These are phyloP conservation scores for Sylvietta virens DNA, from an alignment of 2,113 vertebrate species.

Conservation along the genomic window DNA sequence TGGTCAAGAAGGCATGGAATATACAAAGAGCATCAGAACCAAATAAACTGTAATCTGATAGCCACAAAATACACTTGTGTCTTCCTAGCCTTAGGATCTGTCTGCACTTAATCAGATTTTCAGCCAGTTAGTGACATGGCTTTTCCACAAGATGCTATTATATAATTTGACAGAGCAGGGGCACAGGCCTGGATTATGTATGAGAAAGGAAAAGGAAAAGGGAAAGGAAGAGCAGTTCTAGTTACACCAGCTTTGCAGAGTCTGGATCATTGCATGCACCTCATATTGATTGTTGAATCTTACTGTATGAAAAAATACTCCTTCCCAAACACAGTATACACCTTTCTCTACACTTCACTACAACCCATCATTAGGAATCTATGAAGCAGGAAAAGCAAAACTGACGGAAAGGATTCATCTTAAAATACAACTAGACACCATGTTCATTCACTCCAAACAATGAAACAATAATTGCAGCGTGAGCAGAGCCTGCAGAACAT, in stretches of 20 bases:
- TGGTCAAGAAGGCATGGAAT: neutral
- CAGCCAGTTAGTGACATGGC: neutral
- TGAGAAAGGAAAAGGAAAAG: neutral
- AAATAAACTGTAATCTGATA: neutral
- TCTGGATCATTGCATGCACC: neutral
- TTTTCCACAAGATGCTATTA: neutral
- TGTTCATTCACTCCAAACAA: neutral
- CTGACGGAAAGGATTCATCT: constrained; percentile 38
- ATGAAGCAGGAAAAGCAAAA: constrained; percentile 56
- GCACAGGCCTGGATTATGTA: neutral
- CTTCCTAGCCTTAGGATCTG: neutral
- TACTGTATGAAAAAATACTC: neutral
- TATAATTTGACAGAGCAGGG: neutral
- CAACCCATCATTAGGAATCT: constrained; percentile 22
- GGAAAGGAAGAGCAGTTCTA: neutral
- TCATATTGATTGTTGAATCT: neutral
- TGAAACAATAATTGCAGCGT: constrained; percentile 21
- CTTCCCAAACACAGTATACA: neutral
- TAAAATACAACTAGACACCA: constrained; percentile 20
- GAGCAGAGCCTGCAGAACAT: constrained; percentile 16
- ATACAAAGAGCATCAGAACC: neutral
- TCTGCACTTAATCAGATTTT: neutral
- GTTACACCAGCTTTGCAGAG: neutral
- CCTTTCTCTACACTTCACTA: neutral
- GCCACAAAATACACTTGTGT: neutral